A percentile compares a stretch with the other conserved stretches of the same genome.
These are phyloP conservation scores for Petaurus breviceps DNA, from an alignment of 2,113 vertebrate species.

Conservation along the genomic window DNA sequence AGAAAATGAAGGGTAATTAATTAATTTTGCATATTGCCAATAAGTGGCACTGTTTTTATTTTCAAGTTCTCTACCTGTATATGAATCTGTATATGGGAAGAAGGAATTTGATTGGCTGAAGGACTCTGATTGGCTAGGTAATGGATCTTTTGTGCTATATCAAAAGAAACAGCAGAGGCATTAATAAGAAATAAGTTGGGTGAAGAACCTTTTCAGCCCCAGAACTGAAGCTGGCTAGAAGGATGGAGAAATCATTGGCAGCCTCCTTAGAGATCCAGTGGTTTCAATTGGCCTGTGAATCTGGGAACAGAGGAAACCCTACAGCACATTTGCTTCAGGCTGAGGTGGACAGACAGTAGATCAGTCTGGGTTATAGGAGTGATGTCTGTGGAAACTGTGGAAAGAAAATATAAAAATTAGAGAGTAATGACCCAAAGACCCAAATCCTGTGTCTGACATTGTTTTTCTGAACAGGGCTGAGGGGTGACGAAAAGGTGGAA, in stretches of 20 bases:
- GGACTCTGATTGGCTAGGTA: not conserved
- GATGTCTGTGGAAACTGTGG: not conserved
- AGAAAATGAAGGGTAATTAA: too few relatives aligned
- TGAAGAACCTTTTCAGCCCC: not conserved
- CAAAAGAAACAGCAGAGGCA: not conserved
- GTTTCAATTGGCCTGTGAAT: not conserved
- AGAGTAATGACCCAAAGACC: not conserved
- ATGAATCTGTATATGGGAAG: too few relatives aligned
- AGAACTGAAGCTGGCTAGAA: not conserved
- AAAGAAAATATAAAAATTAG: not conserved
- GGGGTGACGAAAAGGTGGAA: not conserved
- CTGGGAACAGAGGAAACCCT: not conserved
- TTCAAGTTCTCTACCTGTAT: too few relatives aligned
- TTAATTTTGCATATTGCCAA: too few relatives aligned
- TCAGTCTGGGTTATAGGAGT: not conserved
- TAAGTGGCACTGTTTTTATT: too few relatives aligned
- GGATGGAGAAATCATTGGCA: not conserved
- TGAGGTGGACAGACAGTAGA: not conserved
- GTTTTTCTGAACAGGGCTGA: not conserved
- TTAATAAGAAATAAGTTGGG: not conserved
- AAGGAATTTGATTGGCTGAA: too few relatives aligned
- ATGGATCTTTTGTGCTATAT: not conserved
- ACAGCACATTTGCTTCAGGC: not conserved
- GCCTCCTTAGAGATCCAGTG: not conserved
- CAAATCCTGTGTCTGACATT: not conserved